phyloP scores from a whole-genome alignment of 2,113 vertebrate species.

The Cyprinodon variegatus region DNA sequence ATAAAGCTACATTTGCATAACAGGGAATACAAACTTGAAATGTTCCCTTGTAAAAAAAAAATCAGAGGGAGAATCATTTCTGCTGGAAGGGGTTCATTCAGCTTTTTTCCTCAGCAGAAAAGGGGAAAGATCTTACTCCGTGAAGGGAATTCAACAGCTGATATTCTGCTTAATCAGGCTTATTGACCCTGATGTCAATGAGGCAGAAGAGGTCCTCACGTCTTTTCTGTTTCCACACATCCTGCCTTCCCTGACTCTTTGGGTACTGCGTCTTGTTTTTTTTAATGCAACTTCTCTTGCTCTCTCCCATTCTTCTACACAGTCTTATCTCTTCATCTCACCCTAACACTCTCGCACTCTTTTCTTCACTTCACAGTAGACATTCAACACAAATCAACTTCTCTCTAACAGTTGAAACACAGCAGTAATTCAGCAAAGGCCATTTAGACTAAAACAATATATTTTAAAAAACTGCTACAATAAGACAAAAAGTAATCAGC shows the following conservation, averaged over 20 bases:
- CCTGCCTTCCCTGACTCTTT: conserved; percentile 26
- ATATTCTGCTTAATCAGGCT: conserved; percentile 47
- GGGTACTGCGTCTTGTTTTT: conserved; percentile 28
- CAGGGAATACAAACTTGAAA: conserved; percentile 60
- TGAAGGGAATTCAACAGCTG: conserved; percentile 64
- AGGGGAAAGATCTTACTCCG: conserved; percentile 35
- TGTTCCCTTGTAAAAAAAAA: conserved; percentile 47
- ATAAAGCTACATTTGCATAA: conserved; percentile 77
- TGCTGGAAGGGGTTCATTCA: conserved; percentile 38
- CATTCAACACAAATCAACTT: conserved; percentile 50
- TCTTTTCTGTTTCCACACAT: conserved; percentile 14
- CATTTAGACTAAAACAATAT: conserved; percentile 37
- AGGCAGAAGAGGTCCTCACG: conserved; percentile 16
- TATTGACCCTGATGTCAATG: conserved; percentile 62
- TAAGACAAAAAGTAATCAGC: conserved; percentile 41
- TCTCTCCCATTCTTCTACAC: conserved; percentile 13
- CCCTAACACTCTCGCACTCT: conserved; percentile 22
- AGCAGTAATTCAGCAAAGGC: conserved; percentile 41
- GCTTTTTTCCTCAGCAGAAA: conserved; percentile 1
- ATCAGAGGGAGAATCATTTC: conserved; percentile 39
- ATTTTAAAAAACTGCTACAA: conserved; percentile 19
- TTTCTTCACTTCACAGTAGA: conserved; percentile 28
- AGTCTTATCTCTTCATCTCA: conserved; percentile 4
- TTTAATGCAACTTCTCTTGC: conserved; percentile 35
- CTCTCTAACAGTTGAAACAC: conserved; percentile 34